A percentile compares a stretch with the other conserved stretches of the same genome.
Conservation (phyloP, 2,113 vertebrate species). For the Psilopsiagon aymara region DNA sequence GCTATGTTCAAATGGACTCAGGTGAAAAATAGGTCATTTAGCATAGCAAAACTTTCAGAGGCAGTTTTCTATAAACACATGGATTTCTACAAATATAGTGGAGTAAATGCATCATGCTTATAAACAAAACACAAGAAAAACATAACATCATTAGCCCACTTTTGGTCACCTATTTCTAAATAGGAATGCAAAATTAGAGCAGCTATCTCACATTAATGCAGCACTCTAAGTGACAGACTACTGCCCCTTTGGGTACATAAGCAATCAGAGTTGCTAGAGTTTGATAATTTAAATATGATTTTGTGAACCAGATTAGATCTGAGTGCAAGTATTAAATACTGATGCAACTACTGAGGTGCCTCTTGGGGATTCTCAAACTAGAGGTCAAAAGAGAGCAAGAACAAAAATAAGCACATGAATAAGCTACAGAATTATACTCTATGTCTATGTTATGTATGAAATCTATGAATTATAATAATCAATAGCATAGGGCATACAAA, state of each 20-base stretch:
- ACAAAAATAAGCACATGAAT: not conserved
- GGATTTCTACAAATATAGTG: not conserved
- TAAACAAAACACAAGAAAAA: not conserved
- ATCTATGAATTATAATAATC: not conserved
- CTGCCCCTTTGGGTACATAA: not conserved
- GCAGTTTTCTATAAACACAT: not conserved
- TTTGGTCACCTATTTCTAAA: not conserved
- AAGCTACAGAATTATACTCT: not conserved
- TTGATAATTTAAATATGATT: not conserved
- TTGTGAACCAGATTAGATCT: not conserved
- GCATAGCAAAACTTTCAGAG: not conserved
- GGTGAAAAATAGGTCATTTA: conserved; percentile 36
- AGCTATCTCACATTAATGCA: not conserved
- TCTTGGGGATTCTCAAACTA: not conserved
- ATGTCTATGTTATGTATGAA: not conserved
- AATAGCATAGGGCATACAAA: not conserved
- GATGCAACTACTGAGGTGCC: not conserved
- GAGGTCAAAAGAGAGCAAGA: not conserved
- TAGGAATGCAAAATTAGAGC: not conserved
- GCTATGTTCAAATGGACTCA: not conserved
- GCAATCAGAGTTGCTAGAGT: not conserved
- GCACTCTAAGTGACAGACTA: not conserved
- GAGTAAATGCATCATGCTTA: not conserved
- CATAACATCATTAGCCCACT: not conserved
- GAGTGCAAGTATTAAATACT: not conserved